Base-by-base conservation (phyloP, 2,797 vertebrate genomes). In the Sebastes nivosus region DNA sequence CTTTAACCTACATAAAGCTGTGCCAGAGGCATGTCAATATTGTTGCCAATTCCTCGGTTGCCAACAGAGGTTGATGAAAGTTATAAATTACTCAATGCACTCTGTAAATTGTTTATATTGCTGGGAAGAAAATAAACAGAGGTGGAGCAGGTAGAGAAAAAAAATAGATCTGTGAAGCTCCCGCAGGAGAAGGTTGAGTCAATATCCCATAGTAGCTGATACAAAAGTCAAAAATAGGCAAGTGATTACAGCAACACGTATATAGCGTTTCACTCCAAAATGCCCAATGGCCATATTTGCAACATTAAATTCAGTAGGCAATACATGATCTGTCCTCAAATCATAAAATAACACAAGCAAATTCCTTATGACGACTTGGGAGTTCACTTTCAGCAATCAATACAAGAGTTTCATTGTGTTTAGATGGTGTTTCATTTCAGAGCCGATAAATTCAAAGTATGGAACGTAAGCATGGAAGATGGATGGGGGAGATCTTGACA, bases 11-110 rank as follows among this genome's bases (percentile, higher is more conserved):
- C 61, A 65, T 50, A 22, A 77, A 83, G 30, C 52, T 29, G 27
- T 57, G 76, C 86, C 75, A 74, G 29, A 81, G 58, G 71, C 74
- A 24, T 75, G 67, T 85, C 75, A 54, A 79, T 84, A 63, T 27
- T 57, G 24, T 66, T 70, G 73, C 42, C 69, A 75, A 68, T 80
- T 71, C 46, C 57, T 63, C 5, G 46, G 72, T 67, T 78, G 68
- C 29, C 66, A 71, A 12, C 22, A 69, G 70, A 80, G 65, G 58
- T 64, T 79, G 79, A 79, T 80, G 72, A 86, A 85, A 72, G 72
- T 71, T 12, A 75, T 76, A 72, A 80, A 88, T 82, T 32, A 84
- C 73, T 74, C 38, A 76, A 24, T 32, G 38, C 27, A 63, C 30
- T 64, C 70, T 68, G 74, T 79, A 69, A 75, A 75, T 80, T 79